Percentiles rank a stretch among this genome's conserved stretches.
Evolutionary conservation across 2,797 vertebrate species (phyloP).

Genomic region (Periophthalmus magnuspinnatus): DNA sequence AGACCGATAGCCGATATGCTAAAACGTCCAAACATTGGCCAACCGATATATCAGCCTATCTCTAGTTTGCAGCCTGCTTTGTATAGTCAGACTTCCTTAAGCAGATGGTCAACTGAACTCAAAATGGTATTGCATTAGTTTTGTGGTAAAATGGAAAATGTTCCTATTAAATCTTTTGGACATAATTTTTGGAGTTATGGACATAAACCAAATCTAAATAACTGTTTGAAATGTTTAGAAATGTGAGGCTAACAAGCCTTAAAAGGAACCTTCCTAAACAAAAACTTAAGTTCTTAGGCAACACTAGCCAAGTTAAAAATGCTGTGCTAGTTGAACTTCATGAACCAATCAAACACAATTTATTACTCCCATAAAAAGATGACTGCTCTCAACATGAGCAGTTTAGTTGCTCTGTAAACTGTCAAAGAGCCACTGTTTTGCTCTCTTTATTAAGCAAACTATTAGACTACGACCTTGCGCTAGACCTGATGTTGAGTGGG

Average conservation of each 20-base stretch:
- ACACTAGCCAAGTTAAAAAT: neutral
- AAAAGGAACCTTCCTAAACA: no score
- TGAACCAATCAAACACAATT: neutral
- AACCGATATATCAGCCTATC: no score
- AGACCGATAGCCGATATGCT: no score
- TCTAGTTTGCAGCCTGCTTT: no score
- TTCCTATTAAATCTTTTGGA: neutral
- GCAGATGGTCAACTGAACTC: neutral
- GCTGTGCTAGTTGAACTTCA: neutral
- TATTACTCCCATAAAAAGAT: neutral
- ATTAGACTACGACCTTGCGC: conserved; percentile 1
- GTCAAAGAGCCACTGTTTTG: neutral
- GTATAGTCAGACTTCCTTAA: neutral
- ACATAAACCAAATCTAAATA: no score
- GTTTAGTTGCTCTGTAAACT: neutral
- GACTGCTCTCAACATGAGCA: neutral
- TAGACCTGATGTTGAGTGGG: neutral
- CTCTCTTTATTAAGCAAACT: neutral
- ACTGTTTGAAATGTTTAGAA: no score
- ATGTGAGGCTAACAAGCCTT: no score
- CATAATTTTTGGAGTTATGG: neutral
- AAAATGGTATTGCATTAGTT: neutral
- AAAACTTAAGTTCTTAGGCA: neutral
- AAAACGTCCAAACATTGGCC: no score
- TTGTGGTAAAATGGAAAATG: neutral